Conservation (phyloP, 2,113 vertebrate genomes). For the Rhadina sibilatrix region DNA sequence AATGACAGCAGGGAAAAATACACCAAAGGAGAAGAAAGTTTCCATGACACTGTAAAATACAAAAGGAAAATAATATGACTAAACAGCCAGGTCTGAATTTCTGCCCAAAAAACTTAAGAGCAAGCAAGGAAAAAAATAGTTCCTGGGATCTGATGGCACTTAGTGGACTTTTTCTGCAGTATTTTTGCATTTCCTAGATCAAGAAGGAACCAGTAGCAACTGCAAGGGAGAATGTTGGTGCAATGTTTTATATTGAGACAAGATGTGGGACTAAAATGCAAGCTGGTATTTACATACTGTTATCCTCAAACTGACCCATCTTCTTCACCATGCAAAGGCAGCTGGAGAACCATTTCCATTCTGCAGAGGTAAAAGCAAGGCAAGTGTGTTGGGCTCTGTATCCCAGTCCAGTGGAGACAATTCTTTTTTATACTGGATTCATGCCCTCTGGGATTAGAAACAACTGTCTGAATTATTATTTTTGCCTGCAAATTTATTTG, state of each 20-base stretch:
- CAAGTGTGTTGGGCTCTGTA: background rate
- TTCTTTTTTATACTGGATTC: background rate
- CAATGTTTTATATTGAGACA: background rate
- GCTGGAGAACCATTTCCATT: background rate
- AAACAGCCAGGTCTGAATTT: background rate
- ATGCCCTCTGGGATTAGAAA: background rate
- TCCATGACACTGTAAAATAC: background rate
- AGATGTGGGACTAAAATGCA: background rate
- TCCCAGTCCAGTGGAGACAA: background rate
- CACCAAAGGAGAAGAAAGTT: background rate
- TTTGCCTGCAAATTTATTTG: background rate
- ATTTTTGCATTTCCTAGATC: background rate
- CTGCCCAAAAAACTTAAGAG: background rate
- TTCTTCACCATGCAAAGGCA: background rate
- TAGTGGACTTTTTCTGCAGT: background rate
- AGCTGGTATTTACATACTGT: background rate
- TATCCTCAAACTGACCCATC: background rate
- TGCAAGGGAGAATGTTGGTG: background rate
- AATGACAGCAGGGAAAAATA: background rate
- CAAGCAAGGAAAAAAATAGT: background rate
- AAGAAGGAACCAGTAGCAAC: background rate
- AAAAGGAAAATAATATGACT: background rate
- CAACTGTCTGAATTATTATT: background rate
- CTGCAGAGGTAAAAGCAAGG: background rate
- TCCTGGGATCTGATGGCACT: background rate